Evolutionary conservation across 2,888 invertebrate genomes (phyloP).

Genomic region (Eupithecia abbreviata): DNA sequence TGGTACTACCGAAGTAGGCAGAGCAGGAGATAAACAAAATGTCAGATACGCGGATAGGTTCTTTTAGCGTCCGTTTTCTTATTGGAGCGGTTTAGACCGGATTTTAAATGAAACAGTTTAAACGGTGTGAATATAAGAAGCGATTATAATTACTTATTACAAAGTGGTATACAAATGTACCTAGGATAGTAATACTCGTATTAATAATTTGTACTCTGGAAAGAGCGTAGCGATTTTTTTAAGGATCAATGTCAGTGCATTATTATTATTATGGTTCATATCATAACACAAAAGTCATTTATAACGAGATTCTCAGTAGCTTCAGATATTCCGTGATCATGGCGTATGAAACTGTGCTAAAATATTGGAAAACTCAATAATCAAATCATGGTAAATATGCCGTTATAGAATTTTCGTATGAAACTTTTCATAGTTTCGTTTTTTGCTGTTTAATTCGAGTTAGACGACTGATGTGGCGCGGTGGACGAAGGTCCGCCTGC

Average conservation of each 20-base stretch:
- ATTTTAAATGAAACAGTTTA: constrained; percentile 7
- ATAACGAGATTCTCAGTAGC: no score
- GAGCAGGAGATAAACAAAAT: constrained; percentile 33
- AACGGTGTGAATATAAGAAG: neutral
- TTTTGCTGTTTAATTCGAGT: no score
- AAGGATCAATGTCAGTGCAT: neutral
- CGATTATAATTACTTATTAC: constrained; percentile 10
- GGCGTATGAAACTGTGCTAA: no score
- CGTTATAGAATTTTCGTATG: no score
- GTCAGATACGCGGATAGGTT: constrained; percentile 28
- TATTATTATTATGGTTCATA: no score
- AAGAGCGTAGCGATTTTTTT: neutral
- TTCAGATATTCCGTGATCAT: no score
- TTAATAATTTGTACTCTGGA: neutral
- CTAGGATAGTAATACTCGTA: neutral
- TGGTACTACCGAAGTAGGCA: constrained; percentile 25
- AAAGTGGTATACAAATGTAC: constrained; percentile 7
- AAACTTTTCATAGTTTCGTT: no score
- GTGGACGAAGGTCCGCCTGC: no score
- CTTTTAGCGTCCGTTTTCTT: neutral
- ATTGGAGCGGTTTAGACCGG: constrained; percentile 6
- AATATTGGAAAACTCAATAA: no score
- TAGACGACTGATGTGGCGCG: no score
- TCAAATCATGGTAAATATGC: no score
- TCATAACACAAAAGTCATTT: no score